A percentile compares a stretch with the other conserved stretches of the same genome.
phyloP scores from a whole-genome alignment of 2,888 invertebrate genomes.

The Epirrhoe tristata region DNA sequence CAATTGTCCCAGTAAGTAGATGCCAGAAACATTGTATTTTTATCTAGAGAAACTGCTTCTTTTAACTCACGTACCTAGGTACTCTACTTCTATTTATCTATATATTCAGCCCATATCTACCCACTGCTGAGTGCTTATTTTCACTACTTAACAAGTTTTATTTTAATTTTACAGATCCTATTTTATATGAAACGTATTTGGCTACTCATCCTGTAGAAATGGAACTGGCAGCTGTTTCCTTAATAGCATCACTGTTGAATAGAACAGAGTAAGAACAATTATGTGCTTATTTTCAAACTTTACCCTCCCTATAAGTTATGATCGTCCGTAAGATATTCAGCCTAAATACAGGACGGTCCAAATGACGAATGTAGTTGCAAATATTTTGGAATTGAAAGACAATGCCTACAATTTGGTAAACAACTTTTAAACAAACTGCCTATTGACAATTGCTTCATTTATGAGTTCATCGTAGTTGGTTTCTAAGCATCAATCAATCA shows the following conservation, averaged over 20 bases:
- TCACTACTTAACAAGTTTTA: background rate
- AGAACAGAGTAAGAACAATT: slow-evolving; percentile 74
- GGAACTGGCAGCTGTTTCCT: slow-evolving; percentile 86
- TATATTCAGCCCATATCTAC: too few species aligned
- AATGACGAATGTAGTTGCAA: too few species aligned
- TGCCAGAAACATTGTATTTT: background rate
- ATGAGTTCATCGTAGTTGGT: background rate
- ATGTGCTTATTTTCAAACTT: background rate
- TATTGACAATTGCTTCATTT: too few species aligned
- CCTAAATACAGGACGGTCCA: too few species aligned
- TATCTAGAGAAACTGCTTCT: background rate
- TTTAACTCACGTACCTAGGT: background rate
- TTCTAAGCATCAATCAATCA: background rate
- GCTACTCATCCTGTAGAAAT: slow-evolving; percentile 85
- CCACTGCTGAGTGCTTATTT: too few species aligned
- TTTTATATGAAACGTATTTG: slow-evolving; percentile 84
- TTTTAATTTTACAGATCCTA: slow-evolving; percentile 62
- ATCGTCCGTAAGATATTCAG: too few species aligned
- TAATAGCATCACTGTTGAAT: slow-evolving; percentile 81
- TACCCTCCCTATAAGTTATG: background rate
- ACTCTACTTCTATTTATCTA: too few species aligned
- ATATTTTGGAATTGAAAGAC: too few species aligned
- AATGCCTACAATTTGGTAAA: too few species aligned
- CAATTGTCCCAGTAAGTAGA: slow-evolving; percentile 51
- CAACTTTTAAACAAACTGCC: background rate